These are phyloP conservation scores for Sphaerophoria rueppellii DNA, from an alignment of 2,888 invertebrate genomes.

Conservation along the genomic window DNA sequence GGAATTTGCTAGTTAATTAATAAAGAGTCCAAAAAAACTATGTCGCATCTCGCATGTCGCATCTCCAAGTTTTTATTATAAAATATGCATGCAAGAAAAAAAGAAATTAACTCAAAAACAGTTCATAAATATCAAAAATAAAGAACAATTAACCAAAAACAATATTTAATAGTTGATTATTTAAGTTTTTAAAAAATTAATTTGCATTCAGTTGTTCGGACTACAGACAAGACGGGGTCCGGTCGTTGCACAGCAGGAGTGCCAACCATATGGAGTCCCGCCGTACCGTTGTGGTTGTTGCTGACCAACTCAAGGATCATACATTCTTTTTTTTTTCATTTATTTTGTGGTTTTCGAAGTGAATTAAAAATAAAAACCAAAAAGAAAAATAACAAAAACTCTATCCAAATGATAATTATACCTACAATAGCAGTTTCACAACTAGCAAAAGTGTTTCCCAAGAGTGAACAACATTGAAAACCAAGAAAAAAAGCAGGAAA, in stretches of 20 bases:
- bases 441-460: slow-evolving; percentile 63
- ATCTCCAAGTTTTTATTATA: no score
- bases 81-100: no score
- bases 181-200: slow-evolving; percentile 69
- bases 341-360: slow-evolving; percentile 4
- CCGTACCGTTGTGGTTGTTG: not conserved
- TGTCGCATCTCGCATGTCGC: no score
- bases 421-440: slow-evolving; percentile 37
- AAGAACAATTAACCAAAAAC: slow-evolving; percentile 47
- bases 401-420: slow-evolving; percentile 58
- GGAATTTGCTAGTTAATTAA: no score
- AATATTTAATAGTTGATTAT: slow-evolving; percentile 69
- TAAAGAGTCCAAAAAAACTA: no score
- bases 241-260: slow-evolving; percentile 67
- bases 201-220: slow-evolving; percentile 65
- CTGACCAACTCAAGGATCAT: slow-evolving; percentile 55
- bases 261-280: slow-evolving; percentile 70
- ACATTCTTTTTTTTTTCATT: slow-evolving; percentile 18
- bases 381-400: slow-evolving; percentile 1
- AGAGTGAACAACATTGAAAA: slow-evolving; percentile 63
- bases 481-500: not conserved
- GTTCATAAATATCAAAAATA: not conserved
- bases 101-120: no score
- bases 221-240: not conserved
- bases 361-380: slow-evolving; percentile 16